Base-by-base conservation (phyloP, 37 sponge, comb jelly and placozoan species). In the Haliclona indistincta region DNA sequence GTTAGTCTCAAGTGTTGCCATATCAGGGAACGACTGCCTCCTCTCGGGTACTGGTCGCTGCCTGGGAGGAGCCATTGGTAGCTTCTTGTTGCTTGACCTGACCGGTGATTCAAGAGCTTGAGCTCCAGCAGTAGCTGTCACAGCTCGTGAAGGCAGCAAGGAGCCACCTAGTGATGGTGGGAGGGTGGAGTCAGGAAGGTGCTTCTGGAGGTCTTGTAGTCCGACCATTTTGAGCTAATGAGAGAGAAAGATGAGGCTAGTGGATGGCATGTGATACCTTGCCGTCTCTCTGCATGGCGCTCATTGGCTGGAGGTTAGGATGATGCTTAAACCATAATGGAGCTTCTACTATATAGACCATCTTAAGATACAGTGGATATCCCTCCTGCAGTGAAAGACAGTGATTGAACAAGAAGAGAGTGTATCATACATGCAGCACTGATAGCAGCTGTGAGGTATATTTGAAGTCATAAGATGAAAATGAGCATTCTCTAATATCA, bases 341-440 rank as follows among this genome's bases (percentile, higher is more conserved):
- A 63, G 65, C 67, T 15, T 54, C 69, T 4, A 88, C 37, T 11
- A 88, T n/a, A 54, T 82, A 88, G 0, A 88, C 28, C 34, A 35
- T 28, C 67, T 75, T 88, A 17, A 77, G n/a, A 40, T 54, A 55
- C 25, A 82, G 32, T 1, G 89, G 89, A 54, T 88, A 88, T 37
- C 78, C 83, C 32, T 63, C 74, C 74, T 77, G 56, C 36, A 15
- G 38, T 20, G 20, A 35, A 20, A 68, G 36, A 36, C 11, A 23
- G 25, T 4, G 22, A 73, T 32, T 26, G 8, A 7, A 47, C n/a
- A n/a, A n/a, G n/a, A n/a, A n/a, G n/a, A n/a, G n/a, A n/a, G n/a
- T n/a, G n/a, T n/a, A n/a, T n/a, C 60, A 25, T n/a, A 58, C 60
- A 25, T 58, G 13, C n/a, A 58, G n/a, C n/a, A 58, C 25, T n/a